Evolutionary conservation across 1,140 invertebrate species (phyloP), one percentile per base, ranked within the genome.

Genomic region (Drosophila grimshawi): DNA sequence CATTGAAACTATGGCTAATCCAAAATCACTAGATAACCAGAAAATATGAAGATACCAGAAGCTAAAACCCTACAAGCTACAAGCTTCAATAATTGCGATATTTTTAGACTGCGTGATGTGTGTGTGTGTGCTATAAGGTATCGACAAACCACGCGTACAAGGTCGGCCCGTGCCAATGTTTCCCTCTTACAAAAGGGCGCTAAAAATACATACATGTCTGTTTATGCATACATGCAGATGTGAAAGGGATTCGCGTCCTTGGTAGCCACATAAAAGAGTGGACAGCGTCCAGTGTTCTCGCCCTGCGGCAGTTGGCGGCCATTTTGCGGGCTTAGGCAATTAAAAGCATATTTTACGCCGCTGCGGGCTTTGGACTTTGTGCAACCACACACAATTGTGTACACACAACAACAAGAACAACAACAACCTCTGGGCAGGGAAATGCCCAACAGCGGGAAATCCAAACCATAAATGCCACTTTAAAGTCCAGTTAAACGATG

Each of bases 311-410:
- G 53, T 43, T 45, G 55, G 35, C 46, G 35, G 39, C 41, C 71
- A 62, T 77, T 66, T 57, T 77, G 63, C 49, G 66, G 60, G 63
- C 71, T 74, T 57, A 71, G 86, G 80, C 85, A 90, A 89, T 89
- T 89, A 89, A 88, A 85, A 89, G 81, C 67, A 74, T 64, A 76
- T 85, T 90, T 78, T 65, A 88, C 49, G 55, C 69, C 53, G 53
- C 74, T 45, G 33, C 60, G 53, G 52, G 67, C 66, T 39, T 11
- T 55, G 29, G 57, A 74, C 66, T 74, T 57, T 69, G 70, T 59
- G 30, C 51, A 30, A 43, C 62, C 70, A 11, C 55, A 35, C 51
- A 35, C 29, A 57, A 62, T 43, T 57, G 56, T 60, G 65, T 60
- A 52, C 46, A 35, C 46, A 43, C 46, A 66, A 59, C 46, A 71